Percentiles rank a stretch among this genome's conserved stretches.
Conservation (phyloP, 2,113 vertebrate species). For the Zosterops hypoxanthus region DNA sequence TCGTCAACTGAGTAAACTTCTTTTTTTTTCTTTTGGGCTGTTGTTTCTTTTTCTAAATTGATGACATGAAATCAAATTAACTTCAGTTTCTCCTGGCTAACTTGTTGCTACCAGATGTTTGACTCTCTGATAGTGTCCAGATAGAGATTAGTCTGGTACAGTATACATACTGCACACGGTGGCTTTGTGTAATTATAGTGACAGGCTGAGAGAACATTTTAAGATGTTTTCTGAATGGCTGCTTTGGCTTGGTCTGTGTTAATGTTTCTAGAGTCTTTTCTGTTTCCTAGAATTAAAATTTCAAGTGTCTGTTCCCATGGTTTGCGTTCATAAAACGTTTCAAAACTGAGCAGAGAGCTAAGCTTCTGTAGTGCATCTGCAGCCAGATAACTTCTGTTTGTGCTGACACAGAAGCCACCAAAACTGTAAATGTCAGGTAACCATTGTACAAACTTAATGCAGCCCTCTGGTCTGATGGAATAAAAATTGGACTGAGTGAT, state of each 20-base stretch:
- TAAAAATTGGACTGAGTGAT: background rate
- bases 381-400: background rate
- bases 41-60: background rate
- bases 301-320: rapidly evolving
- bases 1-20: background rate
- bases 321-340: background rate
- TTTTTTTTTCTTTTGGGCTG: background rate
- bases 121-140: background rate
- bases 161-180: rapidly evolving
- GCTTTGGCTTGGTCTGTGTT: background rate
- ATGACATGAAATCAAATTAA: background rate
- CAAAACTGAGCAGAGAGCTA: background rate
- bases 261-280: background rate
- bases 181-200: background rate
- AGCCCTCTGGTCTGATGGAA: background rate
- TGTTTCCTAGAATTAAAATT: background rate
- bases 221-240: background rate
- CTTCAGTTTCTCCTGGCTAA: background rate
- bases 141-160: background rate
- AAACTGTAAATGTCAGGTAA: rapidly evolving
- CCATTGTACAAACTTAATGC: rapidly evolving
- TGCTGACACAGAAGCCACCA: background rate
- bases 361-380: background rate
- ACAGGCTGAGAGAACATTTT: background rate
- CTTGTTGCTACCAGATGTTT: background rate